Evolutionary conservation across 2,797 vertebrate genomes (phyloP).

Genomic region (Corythornis leucogaster): DNA sequence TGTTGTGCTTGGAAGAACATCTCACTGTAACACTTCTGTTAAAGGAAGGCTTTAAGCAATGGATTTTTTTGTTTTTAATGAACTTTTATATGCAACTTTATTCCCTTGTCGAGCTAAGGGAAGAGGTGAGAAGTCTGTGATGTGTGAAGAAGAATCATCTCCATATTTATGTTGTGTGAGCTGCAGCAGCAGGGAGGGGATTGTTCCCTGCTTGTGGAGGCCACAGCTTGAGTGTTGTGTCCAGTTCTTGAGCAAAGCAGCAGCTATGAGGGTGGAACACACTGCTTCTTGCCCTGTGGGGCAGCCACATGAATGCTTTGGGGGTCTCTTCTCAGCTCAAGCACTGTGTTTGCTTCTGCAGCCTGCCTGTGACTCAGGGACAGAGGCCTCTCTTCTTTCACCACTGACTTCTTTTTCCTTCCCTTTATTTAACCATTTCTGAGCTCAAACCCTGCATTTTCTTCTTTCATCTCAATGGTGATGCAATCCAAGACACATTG

Average conservation of each 20-base stretch:
- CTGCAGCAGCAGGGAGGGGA: too few species aligned
- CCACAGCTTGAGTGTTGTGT: too few species aligned
- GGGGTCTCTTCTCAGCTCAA: background rate
- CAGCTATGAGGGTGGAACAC: background rate
- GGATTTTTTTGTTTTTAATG: background rate
- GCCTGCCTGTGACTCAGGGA: background rate
- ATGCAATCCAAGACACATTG: accelerated
- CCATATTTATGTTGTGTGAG: background rate
- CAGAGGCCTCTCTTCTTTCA: background rate
- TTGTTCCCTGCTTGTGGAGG: too few species aligned
- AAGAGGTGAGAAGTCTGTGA: background rate
- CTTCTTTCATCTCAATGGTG: background rate
- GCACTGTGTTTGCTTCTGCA: background rate
- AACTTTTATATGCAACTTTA: background rate
- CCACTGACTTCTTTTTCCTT: background rate
- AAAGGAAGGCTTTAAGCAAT: background rate
- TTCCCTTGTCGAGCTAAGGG: background rate
- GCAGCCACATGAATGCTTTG: background rate
- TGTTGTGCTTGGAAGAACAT: background rate
- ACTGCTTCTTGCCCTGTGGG: accelerated
- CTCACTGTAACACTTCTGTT: background rate
- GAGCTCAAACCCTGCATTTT: background rate
- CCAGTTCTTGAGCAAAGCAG: background rate
- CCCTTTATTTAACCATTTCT: background rate
- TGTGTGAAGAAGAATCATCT: background rate